Conservation (phyloP, 1,140 invertebrate species). For the Bombus turneri region DNA sequence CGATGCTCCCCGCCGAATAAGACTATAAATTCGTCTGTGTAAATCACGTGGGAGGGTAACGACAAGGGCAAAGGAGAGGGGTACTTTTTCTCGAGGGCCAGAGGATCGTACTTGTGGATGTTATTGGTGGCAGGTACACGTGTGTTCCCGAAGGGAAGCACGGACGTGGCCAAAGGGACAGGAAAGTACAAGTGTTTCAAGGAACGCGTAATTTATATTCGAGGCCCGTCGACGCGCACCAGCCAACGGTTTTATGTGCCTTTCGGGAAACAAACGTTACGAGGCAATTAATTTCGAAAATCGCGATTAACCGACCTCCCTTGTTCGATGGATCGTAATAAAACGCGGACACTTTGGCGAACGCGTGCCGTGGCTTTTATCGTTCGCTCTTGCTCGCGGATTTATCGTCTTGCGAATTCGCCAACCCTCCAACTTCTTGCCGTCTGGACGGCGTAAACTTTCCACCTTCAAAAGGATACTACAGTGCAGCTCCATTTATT, state of each 20-base stretch:
- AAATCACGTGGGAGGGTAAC: conserved; percentile 68
- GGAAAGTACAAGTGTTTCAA: conserved; percentile 66
- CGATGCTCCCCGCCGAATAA: conserved; percentile 59
- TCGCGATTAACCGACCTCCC: conserved; percentile 45
- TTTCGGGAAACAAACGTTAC: conserved; percentile 71
- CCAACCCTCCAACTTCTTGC: not conserved
- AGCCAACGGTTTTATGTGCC: conserved; percentile 66
- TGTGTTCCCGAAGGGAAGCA: conserved; percentile 57
- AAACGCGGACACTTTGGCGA: conserved; percentile 10
- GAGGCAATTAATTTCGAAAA: conserved; percentile 70
- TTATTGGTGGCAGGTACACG: conserved; percentile 64
- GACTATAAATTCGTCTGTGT: conserved; percentile 70
- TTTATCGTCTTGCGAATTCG: conserved; percentile 28
- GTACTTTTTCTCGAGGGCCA: conserved; percentile 38
- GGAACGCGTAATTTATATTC: conserved; percentile 73
- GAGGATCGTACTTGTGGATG: conserved; percentile 35
- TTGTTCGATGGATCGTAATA: conserved; percentile 24
- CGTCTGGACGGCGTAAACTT: conserved; percentile 3
- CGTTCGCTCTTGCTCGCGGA: not conserved
- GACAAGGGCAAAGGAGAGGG: conserved; percentile 37
- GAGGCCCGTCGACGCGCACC: conserved; percentile 56
- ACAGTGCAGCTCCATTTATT: too few relatives aligned
- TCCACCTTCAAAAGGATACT: not conserved
- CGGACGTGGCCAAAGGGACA: conserved; percentile 50
- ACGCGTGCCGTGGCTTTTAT: conserved; percentile 8